Conservation (phyloP, 2,888 invertebrate genomes). For the Meghimatium bilineatum region DNA sequence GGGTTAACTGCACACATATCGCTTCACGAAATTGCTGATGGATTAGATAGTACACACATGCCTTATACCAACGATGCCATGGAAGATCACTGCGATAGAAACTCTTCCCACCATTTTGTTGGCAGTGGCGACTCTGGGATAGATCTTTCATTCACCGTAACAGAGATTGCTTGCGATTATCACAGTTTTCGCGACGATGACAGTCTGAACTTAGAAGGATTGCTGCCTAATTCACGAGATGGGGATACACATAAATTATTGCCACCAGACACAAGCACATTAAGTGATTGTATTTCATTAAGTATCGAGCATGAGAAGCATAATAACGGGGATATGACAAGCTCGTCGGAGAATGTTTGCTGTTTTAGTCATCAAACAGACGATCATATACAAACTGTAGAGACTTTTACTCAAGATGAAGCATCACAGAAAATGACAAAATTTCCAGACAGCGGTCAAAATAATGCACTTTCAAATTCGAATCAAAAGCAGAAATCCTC, state of each 20-base stretch:
- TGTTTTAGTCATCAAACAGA: background rate
- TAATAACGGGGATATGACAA: background rate
- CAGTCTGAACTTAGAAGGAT: background rate
- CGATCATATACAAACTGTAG: background rate
- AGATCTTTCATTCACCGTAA: too few relatives aligned
- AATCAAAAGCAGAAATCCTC: background rate
- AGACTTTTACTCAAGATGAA: background rate
- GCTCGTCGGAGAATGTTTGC: background rate
- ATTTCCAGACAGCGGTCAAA: background rate
- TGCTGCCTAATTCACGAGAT: background rate
- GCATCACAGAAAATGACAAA: background rate
- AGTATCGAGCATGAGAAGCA: background rate
- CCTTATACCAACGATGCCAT: too few relatives aligned
- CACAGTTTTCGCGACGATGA: slow-evolving; percentile 1
- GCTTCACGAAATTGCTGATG: background rate
- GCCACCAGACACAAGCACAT: too few relatives aligned
- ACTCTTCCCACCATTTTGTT: background rate
- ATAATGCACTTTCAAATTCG: background rate
- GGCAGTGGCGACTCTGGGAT: background rate
- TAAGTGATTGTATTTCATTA: background rate
- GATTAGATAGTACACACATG: background rate
- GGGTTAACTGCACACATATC: background rate
- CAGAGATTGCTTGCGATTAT: slow-evolving; percentile 5
- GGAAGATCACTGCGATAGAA: background rate
- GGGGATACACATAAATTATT: background rate